Evolutionary conservation across 2,797 vertebrate genomes (phyloP), one percentile per base, ranked within the genome.

Genomic region (Liparis tanakae): DNA sequence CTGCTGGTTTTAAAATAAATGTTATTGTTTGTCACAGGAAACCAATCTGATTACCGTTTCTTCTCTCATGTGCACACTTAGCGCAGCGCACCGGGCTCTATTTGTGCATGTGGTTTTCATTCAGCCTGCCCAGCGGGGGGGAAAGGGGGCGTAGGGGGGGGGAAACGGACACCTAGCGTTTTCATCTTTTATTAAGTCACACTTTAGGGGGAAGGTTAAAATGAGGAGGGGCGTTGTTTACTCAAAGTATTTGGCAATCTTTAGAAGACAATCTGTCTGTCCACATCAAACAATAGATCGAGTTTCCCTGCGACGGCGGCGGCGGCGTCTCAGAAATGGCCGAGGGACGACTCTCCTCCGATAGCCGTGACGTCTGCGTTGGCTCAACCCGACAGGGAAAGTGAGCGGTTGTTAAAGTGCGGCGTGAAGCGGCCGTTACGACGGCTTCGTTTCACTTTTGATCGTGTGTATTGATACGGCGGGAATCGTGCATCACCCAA

Each of bases 1-100:
- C 95, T 91, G 94, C 94, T 92, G 94, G 88, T 53, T 53, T 91
- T 96, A 97, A 96, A 96, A 95, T 95, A 97, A 98, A 98, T 98
- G 96, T 98, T 97, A 96, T 96, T 96, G 96, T 98, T 98, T 97
- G 96, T 96, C 95, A 95, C 96, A 96, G 96, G 96, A 97, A 93
- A 96, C 96, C 96, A 96, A 96, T 96, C 95, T 95, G 96, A 97
- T 97, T 96, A 95, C 95, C 94, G 95, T 97, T 96, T 94, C 95
- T 96, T 94, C 95, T 96, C 95, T 95, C 94, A 89, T 85, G 87
- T 30, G 80, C 83, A 72, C 89, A 92, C 87, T 90, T 89, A 87
- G 50, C 80, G 65, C 84, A 7, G 84, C 89, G 91, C 93, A 81
- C 92, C 67, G 90, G 93, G 91, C 91, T 90, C 88, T 97, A 96